Base-by-base conservation (phyloP, 37 sponge, comb jelly and placozoan genomes). In the Cladorhizidae sp. region DNA sequence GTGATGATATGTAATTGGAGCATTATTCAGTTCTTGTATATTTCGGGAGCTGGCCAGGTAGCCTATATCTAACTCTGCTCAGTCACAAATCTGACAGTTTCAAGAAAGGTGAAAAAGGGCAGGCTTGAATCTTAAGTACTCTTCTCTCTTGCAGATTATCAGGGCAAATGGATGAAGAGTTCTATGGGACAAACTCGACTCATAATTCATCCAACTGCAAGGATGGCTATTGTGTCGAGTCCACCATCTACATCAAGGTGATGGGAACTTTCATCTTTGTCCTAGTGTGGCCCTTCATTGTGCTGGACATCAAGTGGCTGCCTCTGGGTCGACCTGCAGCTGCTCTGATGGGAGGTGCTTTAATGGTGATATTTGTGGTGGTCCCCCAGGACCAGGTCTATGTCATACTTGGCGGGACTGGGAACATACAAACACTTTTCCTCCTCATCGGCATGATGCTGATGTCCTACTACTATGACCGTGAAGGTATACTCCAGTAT, bases 371-470 rank as follows among this genome's bases (percentile, higher is more conserved):
- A 32, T 80, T 87, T 43, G 21, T 73, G 28, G 85, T 89, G n/a
- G 78, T 90, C 18, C 64, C 84, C 0, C 94, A 89, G 76, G 68
- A 67, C 2, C 90, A 89, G 49, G 94, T 87, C 55, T 90, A 80
- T 67, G 45, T 65, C 40, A 70, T 94, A 14, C 52, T 77, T 20
- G 85, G 81, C 15, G 85, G 75, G 29, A 64, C 31, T 33, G 87
- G 79, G 1, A 83, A 90, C 43, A 39, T 94, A 12, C 87, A 89
- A 71, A 94, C 94, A 12, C 77, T 94, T 5, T 94, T 75, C 58
- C 85, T 94, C 17, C 85, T 94, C 31, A 59, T 94, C 2, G 94
- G 94, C 15, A 94, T 94, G 94, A 94, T 94, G 94, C 31, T 94
- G 70, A 73, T 94, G 55, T 87, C 90, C 28, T 87, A 80, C 68